Evolutionary conservation across 2,113 vertebrate species (phyloP).

Genomic region (Pangasianodon hypophthalmus): DNA sequence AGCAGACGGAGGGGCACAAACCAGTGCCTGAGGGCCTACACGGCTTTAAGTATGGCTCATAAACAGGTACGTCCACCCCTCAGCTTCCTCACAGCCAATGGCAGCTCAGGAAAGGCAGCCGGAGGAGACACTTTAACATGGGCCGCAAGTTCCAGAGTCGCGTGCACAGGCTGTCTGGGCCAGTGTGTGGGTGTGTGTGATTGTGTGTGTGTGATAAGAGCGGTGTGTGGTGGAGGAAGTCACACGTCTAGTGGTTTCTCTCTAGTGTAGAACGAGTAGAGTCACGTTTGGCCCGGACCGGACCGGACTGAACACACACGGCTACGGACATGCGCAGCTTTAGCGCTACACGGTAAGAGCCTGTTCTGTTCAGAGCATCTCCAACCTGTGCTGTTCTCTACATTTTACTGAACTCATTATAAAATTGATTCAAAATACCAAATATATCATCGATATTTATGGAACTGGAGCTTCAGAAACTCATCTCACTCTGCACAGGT

Average conservation of each 20-base stretch:
- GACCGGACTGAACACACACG: not conserved
- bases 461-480: not conserved
- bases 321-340: constrained; percentile 19
- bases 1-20: constrained; percentile 33
- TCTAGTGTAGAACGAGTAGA: not conserved
- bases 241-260: not conserved
- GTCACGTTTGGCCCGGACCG: not conserved
- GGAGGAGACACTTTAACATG: constrained; percentile 43
- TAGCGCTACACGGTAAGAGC: constrained; percentile 20
- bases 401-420: not conserved
- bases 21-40: constrained; percentile 33
- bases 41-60: constrained; percentile 34
- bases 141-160: constrained; percentile 15
- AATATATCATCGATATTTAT: not conserved
- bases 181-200: constrained; percentile 1
- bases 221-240: not conserved
- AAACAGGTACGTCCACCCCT: constrained; percentile 37
- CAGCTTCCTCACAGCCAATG: constrained; percentile 37
- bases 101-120: constrained; percentile 6
- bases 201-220: not conserved
- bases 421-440: not conserved
- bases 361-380: not conserved
- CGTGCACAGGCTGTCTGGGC: constrained; percentile 10
- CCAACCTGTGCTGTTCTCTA: no score
- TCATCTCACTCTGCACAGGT: not conserved